Conservation (phyloP, 2,888 invertebrate species). For the Ichneumoninae sp. region DNA sequence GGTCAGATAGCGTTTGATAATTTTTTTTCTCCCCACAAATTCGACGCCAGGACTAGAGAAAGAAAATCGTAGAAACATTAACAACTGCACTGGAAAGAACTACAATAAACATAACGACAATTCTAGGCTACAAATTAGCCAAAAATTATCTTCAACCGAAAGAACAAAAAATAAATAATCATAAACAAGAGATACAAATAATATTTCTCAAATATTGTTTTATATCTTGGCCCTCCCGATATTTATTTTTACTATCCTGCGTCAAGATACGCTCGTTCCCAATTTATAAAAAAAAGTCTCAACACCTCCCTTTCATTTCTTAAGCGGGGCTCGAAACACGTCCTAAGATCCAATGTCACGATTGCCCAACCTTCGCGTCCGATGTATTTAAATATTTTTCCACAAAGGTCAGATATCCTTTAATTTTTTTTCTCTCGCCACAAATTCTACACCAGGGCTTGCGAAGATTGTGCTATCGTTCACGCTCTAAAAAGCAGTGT, state of each 20-base stretch:
- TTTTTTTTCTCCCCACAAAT: background rate
- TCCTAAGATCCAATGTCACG: background rate
- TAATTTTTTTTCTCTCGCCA: background rate
- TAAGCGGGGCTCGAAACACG: background rate
- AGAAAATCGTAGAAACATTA: too few species aligned
- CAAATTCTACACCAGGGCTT: background rate
- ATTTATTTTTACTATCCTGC: too few species aligned
- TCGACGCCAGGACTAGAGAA: too few species aligned
- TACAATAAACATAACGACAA: background rate
- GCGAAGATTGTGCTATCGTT: constrained; percentile 9
- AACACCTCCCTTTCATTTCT: background rate
- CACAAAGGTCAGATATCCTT: background rate
- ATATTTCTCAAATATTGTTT: too few species aligned
- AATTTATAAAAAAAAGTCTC: background rate
- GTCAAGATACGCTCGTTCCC: too few species aligned
- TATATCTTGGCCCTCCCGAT: too few species aligned
- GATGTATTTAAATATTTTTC: background rate
- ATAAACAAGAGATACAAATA: too few species aligned
- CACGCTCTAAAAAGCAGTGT: constrained; percentile 36
- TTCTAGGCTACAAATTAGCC: background rate
- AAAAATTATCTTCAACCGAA: background rate
- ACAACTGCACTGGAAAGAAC: too few species aligned
- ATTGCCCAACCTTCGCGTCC: background rate
- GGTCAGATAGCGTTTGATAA: background rate
- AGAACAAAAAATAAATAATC: too few species aligned